Percentiles rank a stretch among this genome's conserved stretches.
phyloP scores from a whole-genome alignment of 2,888 invertebrate species.

The Flabesymbios commensalis region DNA sequence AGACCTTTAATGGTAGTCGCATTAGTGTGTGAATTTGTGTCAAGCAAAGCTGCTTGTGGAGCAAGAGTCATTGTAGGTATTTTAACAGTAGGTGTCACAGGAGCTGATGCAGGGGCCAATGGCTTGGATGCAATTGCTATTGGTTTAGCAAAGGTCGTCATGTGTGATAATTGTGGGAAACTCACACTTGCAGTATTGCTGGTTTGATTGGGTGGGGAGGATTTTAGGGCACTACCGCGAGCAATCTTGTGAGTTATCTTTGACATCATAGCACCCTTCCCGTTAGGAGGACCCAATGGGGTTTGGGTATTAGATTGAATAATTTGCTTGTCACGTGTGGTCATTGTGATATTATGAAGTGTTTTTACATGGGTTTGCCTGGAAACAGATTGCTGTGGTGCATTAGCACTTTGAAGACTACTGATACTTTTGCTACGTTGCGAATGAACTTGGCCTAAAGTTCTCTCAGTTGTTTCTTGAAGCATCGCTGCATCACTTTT shows the following conservation, averaged over 20 bases:
- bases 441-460: too few relatives aligned
- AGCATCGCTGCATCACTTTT: slow-evolving; percentile 27
- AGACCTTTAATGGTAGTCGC: too few relatives aligned
- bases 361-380: slow-evolving; percentile 33
- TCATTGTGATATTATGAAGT: slow-evolving; percentile 58
- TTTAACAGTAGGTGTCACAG: slow-evolving; percentile 5
- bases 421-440: too few relatives aligned
- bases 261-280: slow-evolving; percentile 45
- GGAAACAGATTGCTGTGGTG: too few relatives aligned
- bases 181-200: neutral
- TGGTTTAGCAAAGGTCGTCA: slow-evolving; percentile 27
- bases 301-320: slow-evolving; percentile 54
- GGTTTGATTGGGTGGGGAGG: neutral
- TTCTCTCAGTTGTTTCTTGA: too few relatives aligned
- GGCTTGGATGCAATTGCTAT: slow-evolving; percentile 54
- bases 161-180: neutral
- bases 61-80: too few relatives aligned
- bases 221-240: slow-evolving; percentile 24
- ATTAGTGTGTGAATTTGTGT: too few relatives aligned
- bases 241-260: slow-evolving; percentile 45
- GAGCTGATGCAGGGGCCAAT: neutral
- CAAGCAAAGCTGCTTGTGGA: too few relatives aligned
- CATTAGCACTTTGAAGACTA: too few relatives aligned
- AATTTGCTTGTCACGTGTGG: slow-evolving; percentile 48
- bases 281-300: slow-evolving; percentile 43